These are phyloP conservation scores for Passer domesticus DNA, from an alignment of 2,113 vertebrate genomes.

Conservation along the genomic window DNA sequence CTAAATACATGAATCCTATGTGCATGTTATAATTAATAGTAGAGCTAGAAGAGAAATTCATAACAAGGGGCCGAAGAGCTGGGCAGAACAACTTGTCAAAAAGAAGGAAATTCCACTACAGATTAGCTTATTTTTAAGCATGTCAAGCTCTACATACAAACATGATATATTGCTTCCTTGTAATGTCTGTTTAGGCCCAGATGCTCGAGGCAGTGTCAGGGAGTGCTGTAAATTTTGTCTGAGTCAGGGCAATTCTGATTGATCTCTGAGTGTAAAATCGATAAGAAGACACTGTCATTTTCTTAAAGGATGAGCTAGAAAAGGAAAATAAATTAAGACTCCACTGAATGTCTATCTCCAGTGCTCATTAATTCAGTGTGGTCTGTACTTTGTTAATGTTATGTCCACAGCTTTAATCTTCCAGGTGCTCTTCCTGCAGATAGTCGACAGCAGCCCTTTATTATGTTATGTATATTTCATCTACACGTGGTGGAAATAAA, in stretches of 20 bases:
- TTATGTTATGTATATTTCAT: conserved; percentile 89
- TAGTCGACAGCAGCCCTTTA: conserved; percentile 79
- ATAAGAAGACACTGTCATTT: conserved; percentile 99
- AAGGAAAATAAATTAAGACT: conserved; percentile 99
- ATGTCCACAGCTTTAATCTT: conserved; percentile 89
- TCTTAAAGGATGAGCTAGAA: conserved; percentile 97
- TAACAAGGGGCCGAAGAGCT: conserved; percentile 76
- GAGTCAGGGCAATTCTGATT: conserved; percentile 98
- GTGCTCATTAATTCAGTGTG: conserved; percentile 92
- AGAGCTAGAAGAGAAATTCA: conserved; percentile 76
- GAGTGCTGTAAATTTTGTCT: conserved; percentile 93
- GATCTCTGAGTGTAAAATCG: conserved; percentile 99
- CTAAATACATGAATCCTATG: conserved; percentile 80
- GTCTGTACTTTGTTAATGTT: conserved; percentile 89
- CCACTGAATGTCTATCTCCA: conserved; percentile 87
- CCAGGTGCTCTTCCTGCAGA: conserved; percentile 82
- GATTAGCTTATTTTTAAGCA: conserved; percentile 97
- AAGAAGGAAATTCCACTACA: conserved; percentile 88
- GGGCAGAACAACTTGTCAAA: conserved; percentile 85
- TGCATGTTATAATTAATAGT: conserved; percentile 84
- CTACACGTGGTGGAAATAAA: conserved; percentile 75
- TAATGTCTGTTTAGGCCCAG: conserved; percentile 79
- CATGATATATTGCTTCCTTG: conserved; percentile 87
- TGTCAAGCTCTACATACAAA: conserved; percentile 83
- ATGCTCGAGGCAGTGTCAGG: conserved; percentile 80